Percentiles rank a stretch among this genome's conserved stretches.
phyloP scores from a whole-genome alignment of 2,888 invertebrate species.

The Willowsia nigromaculata region DNA sequence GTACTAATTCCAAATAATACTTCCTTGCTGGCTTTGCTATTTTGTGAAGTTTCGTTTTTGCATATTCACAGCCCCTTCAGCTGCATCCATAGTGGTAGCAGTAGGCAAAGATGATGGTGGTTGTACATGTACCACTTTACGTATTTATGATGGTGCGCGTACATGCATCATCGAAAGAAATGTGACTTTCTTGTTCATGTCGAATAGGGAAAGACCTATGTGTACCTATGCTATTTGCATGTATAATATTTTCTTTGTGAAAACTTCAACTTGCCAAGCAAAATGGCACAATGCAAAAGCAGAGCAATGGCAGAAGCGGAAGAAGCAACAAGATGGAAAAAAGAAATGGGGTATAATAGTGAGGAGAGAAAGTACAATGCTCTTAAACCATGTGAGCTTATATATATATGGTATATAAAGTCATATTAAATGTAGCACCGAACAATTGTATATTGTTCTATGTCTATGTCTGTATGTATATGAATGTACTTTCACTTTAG shows the following conservation, averaged over 20 bases:
- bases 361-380: conserved; percentile 28
- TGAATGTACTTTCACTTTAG: conserved; percentile 34
- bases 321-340: conserved; percentile 66
- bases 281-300: neutral
- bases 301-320: neutral
- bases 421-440: no score
- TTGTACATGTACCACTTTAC: neutral
- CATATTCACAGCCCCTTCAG: conserved; percentile 6
- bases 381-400: no score
- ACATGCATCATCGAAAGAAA: neutral
- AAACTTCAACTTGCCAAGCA: conserved; percentile 15
- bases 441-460: neutral
- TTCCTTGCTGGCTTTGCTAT: conserved; percentile 33
- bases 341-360: neutral
- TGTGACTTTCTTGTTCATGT: neutral
- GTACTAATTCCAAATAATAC: neutral
- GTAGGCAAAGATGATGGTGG: neutral
- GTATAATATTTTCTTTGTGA: conserved; percentile 48
- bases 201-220: neutral
- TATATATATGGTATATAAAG: no score
- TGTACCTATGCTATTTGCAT: conserved; percentile 46
- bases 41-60: conserved; percentile 11
- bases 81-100: neutral
- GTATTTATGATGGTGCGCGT: neutral
- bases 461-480: neutral